These are phyloP conservation scores for Mythimna vitellina DNA, from an alignment of 2,888 invertebrate genomes.

Conservation along the genomic window DNA sequence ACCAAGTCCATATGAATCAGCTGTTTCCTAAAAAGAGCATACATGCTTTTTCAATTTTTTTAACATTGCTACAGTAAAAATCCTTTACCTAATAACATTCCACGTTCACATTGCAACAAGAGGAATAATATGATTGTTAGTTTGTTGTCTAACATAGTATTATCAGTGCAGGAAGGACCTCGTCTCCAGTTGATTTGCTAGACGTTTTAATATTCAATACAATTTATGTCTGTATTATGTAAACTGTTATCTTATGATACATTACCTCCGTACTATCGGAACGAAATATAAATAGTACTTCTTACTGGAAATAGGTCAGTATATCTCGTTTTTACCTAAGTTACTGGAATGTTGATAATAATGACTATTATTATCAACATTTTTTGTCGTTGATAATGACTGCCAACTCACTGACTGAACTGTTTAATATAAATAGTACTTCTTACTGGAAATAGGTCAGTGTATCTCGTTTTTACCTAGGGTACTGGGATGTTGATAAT, in stretches of 20 bases:
- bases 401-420: too few species aligned
- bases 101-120: neutral
- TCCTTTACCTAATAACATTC: neutral
- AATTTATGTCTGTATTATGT: conserved; percentile 37
- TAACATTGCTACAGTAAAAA: too few species aligned
- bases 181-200: conserved; percentile 42
- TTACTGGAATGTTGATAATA: too few species aligned
- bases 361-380: neutral
- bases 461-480: conserved; percentile 5
- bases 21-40: too few species aligned
- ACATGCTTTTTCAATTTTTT: too few species aligned
- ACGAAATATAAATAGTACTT: conserved; percentile 8
- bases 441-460: conserved; percentile 47
- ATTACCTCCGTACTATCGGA: conserved; percentile 31
- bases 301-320: conserved; percentile 47
- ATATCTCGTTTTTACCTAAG: conserved; percentile 1
- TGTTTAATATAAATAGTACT: conserved; percentile 13
- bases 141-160: conserved; percentile 11
- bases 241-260: conserved; percentile 47
- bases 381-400: too few species aligned
- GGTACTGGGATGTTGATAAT: too few species aligned
- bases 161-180: conserved; percentile 54
- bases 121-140: neutral
- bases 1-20: too few species aligned
- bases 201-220: conserved; percentile 35